Evolutionary conservation across 2,113 vertebrate genomes (phyloP), one percentile per base, ranked within the genome.

Genomic region (Ploceus nigricollis): DNA sequence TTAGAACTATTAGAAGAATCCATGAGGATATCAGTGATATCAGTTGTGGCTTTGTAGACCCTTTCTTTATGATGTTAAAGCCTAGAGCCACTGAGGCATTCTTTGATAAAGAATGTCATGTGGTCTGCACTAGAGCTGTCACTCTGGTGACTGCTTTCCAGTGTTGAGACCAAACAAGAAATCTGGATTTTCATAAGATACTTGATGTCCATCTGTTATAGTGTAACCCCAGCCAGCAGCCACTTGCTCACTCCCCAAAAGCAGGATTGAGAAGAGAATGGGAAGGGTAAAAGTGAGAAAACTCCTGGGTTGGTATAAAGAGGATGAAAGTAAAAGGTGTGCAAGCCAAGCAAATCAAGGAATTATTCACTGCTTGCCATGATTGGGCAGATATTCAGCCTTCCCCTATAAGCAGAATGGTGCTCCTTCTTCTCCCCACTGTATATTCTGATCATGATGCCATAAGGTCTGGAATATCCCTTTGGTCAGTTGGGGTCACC

Each of bases 221-320:
- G 21, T 64, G 18, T 37, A 57, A 37, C 42, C 66, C 21, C 63
- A 56, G 31, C 21, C 42, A 48, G 30, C 48, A 71, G 21, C 42
- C 20, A 54, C 11, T 64, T 0, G 0, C 11, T 73, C 40, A 15
- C 18, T 84, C 23, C 68, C 7, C 10, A 13, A 21, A 21, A 31
- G 58, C 6, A 56, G 37, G 68, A 37, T 16, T 0, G 0, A 15
- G 50, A 44, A 50, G 37, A 57, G 37, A 57, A 81, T 15, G 37
- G 31, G 42, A 50, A 57, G 58, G 42, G 10, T 65, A 35, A 64
- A 57, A 72, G 35, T 15, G 15, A 48, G 17, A 64, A 79, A 40
- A 42, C 35, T 65, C 27, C 23, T 72, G 37, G 22, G 12, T 9
- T 57, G 31, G 33, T 15, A 42, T 72, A 33, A 72, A 64, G 28